These are phyloP conservation scores for Drosophila paramelanica DNA, from an alignment of 2,888 invertebrate species.

Conservation along the genomic window DNA sequence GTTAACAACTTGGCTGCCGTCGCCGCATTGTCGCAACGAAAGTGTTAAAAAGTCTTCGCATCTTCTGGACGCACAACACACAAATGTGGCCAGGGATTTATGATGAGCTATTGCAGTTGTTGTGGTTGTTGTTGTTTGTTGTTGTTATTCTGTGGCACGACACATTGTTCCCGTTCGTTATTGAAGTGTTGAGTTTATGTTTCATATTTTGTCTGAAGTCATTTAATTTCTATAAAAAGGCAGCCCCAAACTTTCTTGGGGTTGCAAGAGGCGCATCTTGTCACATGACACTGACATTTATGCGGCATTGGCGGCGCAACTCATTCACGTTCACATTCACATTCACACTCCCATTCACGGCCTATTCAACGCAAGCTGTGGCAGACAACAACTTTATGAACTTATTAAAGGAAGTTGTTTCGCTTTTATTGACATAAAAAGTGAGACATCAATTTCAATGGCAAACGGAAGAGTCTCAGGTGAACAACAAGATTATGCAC, in stretches of 20 bases:
- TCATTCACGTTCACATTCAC: constrained; percentile 36
- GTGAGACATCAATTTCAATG: constrained; percentile 28
- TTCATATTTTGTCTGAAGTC: constrained; percentile 62
- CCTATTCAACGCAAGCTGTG: constrained; percentile 36
- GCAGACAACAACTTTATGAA: constrained; percentile 49
- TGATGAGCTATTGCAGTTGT: constrained; percentile 40
- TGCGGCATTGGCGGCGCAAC: constrained; percentile 42
- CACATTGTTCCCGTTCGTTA: constrained; percentile 61
- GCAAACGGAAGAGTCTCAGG: constrained; percentile 30
- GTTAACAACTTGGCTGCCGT: constrained; percentile 66
- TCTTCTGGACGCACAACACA: constrained; percentile 15
- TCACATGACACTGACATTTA: constrained; percentile 64
- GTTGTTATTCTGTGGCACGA: constrained; percentile 32
- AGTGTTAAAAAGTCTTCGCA: constrained; percentile 69
- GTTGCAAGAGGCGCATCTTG: constrained; percentile 24
- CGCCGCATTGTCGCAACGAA: constrained; percentile 68
- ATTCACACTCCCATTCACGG: constrained; percentile 34
- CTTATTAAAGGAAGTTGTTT: constrained; percentile 58
- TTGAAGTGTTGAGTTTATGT: constrained; percentile 69
- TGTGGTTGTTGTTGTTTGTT: constrained; percentile 16
- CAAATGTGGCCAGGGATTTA: constrained; percentile 72
- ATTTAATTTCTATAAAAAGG: constrained; percentile 64
- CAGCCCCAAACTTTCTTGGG: constrained; percentile 24
- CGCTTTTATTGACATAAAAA: constrained; percentile 36
- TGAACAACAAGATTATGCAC: constrained; percentile 24